Percentiles rank a stretch among this genome's conserved stretches.
These are phyloP conservation scores for Nothoprocta pentlandii DNA, from an alignment of 2,113 vertebrate genomes.

Conservation along the genomic window DNA sequence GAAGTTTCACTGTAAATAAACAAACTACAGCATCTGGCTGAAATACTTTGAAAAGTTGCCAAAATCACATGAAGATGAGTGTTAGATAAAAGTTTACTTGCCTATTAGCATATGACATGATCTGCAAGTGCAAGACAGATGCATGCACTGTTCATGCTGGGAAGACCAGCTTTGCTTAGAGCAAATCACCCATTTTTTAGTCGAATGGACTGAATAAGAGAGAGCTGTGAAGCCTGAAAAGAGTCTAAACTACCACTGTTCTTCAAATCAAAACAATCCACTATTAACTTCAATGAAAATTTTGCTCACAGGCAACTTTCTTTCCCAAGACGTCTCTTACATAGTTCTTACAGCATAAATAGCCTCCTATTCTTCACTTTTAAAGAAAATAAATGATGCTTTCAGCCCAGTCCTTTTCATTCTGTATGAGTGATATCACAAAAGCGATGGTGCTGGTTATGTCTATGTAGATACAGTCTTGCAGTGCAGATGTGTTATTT, in stretches of 20 bases:
- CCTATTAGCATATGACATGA: background rate
- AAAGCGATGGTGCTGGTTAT: constrained; percentile 35
- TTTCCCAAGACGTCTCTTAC: constrained; percentile 14
- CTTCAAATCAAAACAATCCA: background rate
- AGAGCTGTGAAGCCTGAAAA: background rate
- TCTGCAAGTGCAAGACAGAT: background rate
- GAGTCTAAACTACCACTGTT: background rate
- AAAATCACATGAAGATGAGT: accelerated
- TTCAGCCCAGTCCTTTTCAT: constrained; percentile 45
- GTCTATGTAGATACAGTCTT: constrained; percentile 47
- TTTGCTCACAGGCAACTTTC: constrained; percentile 37
- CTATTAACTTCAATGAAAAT: background rate
- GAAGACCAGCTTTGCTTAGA: accelerated
- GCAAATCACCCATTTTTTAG: background rate
- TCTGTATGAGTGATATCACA: constrained; percentile 47
- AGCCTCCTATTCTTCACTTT: constrained; percentile 41
- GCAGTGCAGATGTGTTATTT: constrained; percentile 67
- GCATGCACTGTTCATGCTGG: background rate
- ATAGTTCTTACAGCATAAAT: constrained; percentile 27
- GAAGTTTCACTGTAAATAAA: background rate
- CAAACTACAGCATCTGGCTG: accelerated
- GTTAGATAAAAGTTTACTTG: background rate
- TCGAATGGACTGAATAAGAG: background rate
- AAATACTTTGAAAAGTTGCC: background rate
- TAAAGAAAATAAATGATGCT: constrained; percentile 61